Base-by-base conservation (phyloP, 2,888 invertebrate species). In the Pimpla rufipes region DNA sequence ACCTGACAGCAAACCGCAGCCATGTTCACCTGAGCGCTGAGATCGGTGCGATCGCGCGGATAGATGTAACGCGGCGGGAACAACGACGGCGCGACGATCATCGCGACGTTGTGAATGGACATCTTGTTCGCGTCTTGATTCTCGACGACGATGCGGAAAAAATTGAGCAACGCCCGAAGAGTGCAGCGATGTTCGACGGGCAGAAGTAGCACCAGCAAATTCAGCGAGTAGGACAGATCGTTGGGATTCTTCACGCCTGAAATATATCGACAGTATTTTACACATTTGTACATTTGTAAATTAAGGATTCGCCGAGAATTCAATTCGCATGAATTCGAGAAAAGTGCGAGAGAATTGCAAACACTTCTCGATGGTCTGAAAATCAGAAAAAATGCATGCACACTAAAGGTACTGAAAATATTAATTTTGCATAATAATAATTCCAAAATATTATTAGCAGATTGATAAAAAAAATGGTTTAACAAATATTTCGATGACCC, bases 51-150 rank as follows among this genome's bases (percentile, higher is more conserved):
- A 94, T 96, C 94, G 90, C 94, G 91, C 90, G 95, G 94, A 94
- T 96, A 91, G 76, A 93, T 89, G 85, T 94, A 96, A 93, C 96
- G 96, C 86, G 97, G 97, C 83, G 97, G 97, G 92, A 97, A 97
- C 87, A 98, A 95, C 76, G 98, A 98, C n/a, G 98, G 98, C 16
- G 98, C 98, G 87, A 98, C 97, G 88, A 98, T 98, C 96, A 98
- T 98, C 42, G 98, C 97, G 50, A 98, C 98, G 92, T 98, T 98
- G 92, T 97, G 97, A 84, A 97, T 95, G 88, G 96, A 96, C 98
- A 98, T 98, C 94, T 98, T 97, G 94, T 98, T 98, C 87, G 94
- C 94, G 87, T 95, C 94, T 88, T 96, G 95, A 88, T 96, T 94
- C 64, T 95, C 95, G 2, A 96, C 96, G 73, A 98, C 96, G 89